phyloP scores from a whole-genome alignment of 2,888 invertebrate species.

The Branchellion lobata region DNA sequence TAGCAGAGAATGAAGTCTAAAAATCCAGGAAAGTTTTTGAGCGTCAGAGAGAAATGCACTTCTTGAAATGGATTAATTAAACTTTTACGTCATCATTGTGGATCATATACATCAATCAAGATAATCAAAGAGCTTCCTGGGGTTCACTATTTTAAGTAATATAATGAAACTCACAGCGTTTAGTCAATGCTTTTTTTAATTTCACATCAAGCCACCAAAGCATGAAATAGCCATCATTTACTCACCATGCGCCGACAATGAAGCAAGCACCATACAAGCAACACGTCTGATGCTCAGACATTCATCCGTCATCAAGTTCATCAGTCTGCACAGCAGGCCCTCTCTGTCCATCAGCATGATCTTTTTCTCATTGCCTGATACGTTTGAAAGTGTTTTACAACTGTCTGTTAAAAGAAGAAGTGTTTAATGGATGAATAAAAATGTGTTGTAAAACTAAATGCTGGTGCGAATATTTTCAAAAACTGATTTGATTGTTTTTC shows the following conservation, averaged over 20 bases:
- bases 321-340: slow-evolving; percentile 7
- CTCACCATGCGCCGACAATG: slow-evolving; percentile 5
- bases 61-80: neutral
- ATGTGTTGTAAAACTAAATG: neutral
- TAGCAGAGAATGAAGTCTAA: slow-evolving; percentile 5
- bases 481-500: neutral
- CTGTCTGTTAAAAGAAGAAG: too few relatives aligned
- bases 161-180: too few relatives aligned
- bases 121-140: too few relatives aligned
- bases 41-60: neutral
- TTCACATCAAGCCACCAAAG: too few relatives aligned
- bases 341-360: slow-evolving; percentile 12
- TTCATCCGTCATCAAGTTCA: slow-evolving; percentile 19
- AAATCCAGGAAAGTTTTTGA: neutral
- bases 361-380: slow-evolving; percentile 32
- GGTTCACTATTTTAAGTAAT: too few relatives aligned
- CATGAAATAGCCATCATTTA: too few relatives aligned
- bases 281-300: slow-evolving; percentile 31
- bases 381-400: too few relatives aligned
- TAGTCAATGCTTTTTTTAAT: too few relatives aligned
- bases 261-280: slow-evolving; percentile 32
- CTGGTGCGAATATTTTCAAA: neutral
- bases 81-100: too few relatives aligned
- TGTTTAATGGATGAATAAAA: too few relatives aligned
- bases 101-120: too few relatives aligned